Percentiles rank a stretch among this genome's conserved stretches.
Evolutionary conservation across 2,888 invertebrate species (phyloP).

Genomic region (Dasysyrphus albostriatus): DNA sequence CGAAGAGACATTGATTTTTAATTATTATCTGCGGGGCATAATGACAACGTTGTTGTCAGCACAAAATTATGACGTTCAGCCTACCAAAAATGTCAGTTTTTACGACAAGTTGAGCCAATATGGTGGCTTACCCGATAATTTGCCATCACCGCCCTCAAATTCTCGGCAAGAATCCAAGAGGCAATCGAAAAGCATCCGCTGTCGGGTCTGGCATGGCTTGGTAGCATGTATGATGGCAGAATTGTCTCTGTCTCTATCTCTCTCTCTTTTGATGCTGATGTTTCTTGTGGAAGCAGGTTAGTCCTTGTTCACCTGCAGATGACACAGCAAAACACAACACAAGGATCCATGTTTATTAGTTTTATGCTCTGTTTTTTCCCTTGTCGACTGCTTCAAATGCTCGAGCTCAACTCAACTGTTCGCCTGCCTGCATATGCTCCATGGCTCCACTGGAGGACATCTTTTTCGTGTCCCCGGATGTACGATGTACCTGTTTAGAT

Average conservation of each 20-base stretch:
- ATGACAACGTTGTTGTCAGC: slow-evolving; percentile 55
- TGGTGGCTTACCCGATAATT: slow-evolving; percentile 46
- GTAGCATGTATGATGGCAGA: slow-evolving; percentile 45
- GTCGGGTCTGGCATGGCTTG: background rate
- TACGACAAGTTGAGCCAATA: slow-evolving; percentile 60
- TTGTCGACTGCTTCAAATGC: background rate
- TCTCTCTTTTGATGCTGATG: background rate
- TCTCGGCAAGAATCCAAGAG: slow-evolving; percentile 40
- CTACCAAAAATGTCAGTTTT: slow-evolving; percentile 61
- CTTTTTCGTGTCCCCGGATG: slow-evolving; percentile 30
- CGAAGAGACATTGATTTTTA: slow-evolving; percentile 65
- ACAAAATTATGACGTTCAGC: slow-evolving; percentile 63
- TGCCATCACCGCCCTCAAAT: slow-evolving; percentile 24
- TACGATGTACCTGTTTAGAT: slow-evolving; percentile 64
- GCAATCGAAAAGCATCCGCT: slow-evolving; percentile 16
- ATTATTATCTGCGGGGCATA: slow-evolving; percentile 69
- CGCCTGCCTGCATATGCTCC: slow-evolving; percentile 35
- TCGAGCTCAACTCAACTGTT: slow-evolving; percentile 18
- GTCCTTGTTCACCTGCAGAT: slow-evolving; percentile 66
- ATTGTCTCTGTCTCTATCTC: background rate
- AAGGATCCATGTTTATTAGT: slow-evolving; percentile 70
- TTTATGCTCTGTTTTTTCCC: slow-evolving; percentile 46
- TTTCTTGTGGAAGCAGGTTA: slow-evolving; percentile 41
- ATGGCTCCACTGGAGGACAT: slow-evolving; percentile 1
- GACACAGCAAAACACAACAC: slow-evolving; percentile 64